phyloP scores from a whole-genome alignment of 2,888 invertebrate species.

The Sarcophaga carnaria region DNA sequence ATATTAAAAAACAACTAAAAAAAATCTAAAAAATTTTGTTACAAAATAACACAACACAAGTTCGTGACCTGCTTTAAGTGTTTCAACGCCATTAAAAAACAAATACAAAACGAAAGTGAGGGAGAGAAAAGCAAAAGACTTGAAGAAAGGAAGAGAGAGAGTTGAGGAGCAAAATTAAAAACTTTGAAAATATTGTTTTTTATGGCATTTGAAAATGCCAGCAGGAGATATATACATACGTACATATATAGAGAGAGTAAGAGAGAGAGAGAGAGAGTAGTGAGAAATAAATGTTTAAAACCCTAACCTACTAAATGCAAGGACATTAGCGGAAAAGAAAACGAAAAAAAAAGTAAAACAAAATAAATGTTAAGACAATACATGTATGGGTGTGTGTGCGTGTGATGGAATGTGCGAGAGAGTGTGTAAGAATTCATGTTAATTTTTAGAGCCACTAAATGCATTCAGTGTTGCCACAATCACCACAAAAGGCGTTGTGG shows the following conservation, averaged over 20 bases:
- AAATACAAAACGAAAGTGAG: neutral
- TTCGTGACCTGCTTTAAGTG: constrained; percentile 66
- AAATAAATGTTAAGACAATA: neutral
- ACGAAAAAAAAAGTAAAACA: neutral
- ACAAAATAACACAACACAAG: constrained; percentile 57
- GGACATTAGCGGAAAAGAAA: constrained; percentile 41
- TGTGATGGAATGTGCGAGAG: neutral
- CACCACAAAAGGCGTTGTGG: too few species aligned
- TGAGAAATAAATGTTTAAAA: constrained; percentile 40
- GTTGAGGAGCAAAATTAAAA: neutral
- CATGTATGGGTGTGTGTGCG: neutral
- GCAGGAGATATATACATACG: neutral
- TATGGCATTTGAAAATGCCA: constrained; percentile 22
- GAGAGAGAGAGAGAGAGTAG: neutral
- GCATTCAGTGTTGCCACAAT: neutral
- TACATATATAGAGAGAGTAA: neutral
- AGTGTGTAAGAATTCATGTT: neutral
- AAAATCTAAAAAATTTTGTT: constrained; percentile 30
- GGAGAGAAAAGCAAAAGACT: neutral
- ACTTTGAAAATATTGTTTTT: constrained; percentile 25
- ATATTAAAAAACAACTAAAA: constrained; percentile 36
- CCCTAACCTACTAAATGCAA: constrained; percentile 68
- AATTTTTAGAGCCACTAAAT: constrained; percentile 5
- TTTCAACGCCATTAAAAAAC: constrained; percentile 59
- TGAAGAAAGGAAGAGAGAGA: neutral